These are phyloP conservation scores for Thinocorus orbignyianus DNA, from an alignment of 2,113 vertebrate species.

Conservation along the genomic window DNA sequence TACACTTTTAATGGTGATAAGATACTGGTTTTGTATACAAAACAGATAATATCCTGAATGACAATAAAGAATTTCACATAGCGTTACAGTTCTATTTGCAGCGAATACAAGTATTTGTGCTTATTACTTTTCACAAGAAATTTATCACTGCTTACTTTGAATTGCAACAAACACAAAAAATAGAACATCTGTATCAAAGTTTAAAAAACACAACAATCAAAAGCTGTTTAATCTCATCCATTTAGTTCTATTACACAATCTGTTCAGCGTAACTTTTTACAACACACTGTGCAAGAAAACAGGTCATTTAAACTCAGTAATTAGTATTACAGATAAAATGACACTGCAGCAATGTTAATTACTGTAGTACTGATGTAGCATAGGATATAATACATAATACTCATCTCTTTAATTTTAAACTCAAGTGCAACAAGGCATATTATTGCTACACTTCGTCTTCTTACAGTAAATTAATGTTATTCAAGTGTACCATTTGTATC, in stretches of 20 bases:
- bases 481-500: conserved; percentile 21
- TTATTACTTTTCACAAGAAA: background rate
- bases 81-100: background rate
- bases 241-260: conserved; percentile 17
- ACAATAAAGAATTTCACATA: background rate
- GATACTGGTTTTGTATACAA: background rate
- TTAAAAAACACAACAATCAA: background rate
- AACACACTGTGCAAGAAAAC: conserved; percentile 53
- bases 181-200: background rate
- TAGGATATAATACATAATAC: conserved; percentile 73
- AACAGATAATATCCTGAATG: background rate
- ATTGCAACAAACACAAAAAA: background rate
- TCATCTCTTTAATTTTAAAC: conserved; percentile 75
- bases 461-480: conserved; percentile 74
- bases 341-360: conserved; percentile 71
- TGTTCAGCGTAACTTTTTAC: conserved; percentile 59
- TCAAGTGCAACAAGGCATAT: conserved; percentile 78
- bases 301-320: conserved; percentile 65
- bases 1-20: background rate
- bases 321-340: conserved; percentile 72
- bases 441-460: conserved; percentile 62
- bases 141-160: conserved; percentile 8
- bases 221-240: background rate
- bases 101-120: background rate
- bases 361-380: conserved; percentile 62